Percentiles rank a stretch among this genome's conserved stretches.
Evolutionary conservation across 2,113 vertebrate species (phyloP).

Genomic region (Scomber japonicus): DNA sequence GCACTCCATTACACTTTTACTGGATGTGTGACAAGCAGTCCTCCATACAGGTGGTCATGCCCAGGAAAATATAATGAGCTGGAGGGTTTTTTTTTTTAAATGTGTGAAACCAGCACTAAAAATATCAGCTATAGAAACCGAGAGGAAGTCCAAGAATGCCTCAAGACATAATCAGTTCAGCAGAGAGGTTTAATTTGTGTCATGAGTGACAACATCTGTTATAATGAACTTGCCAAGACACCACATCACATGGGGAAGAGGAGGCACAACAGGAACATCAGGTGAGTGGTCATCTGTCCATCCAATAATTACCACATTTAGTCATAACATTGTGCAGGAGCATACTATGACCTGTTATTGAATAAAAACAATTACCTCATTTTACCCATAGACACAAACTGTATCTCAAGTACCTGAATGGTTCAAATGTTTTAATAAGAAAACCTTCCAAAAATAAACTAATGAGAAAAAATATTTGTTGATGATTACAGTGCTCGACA

Average conservation of each 20-base stretch:
- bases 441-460: background rate
- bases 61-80: slow-evolving; percentile 7
- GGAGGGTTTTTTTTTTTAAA: background rate
- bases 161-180: slow-evolving; percentile 42
- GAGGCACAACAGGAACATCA: slow-evolving; percentile 3
- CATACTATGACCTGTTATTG: background rate
- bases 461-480: background rate
- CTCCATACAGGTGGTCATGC: slow-evolving; percentile 25
- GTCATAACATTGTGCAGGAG: background rate
- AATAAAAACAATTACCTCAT: slow-evolving; percentile 18
- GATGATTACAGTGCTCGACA: background rate
- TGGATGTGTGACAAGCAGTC: slow-evolving; percentile 9
- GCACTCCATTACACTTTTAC: slow-evolving; percentile 4
- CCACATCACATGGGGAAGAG: slow-evolving; percentile 9
- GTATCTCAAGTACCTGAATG: slow-evolving; percentile 16
- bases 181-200: slow-evolving; percentile 37
- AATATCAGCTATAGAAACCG: slow-evolving; percentile 29
- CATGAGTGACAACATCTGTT: slow-evolving; percentile 48
- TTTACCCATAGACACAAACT: background rate
- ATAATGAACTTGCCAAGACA: slow-evolving; percentile 27
- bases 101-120: slow-evolving; percentile 38
- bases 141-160: slow-evolving; percentile 4
- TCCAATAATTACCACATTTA: slow-evolving; percentile 19
- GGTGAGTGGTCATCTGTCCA: background rate
- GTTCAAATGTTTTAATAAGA: background rate